These are phyloP conservation scores for Phengaris alcon DNA, from an alignment of 2,888 invertebrate genomes.

Conservation along the genomic window DNA sequence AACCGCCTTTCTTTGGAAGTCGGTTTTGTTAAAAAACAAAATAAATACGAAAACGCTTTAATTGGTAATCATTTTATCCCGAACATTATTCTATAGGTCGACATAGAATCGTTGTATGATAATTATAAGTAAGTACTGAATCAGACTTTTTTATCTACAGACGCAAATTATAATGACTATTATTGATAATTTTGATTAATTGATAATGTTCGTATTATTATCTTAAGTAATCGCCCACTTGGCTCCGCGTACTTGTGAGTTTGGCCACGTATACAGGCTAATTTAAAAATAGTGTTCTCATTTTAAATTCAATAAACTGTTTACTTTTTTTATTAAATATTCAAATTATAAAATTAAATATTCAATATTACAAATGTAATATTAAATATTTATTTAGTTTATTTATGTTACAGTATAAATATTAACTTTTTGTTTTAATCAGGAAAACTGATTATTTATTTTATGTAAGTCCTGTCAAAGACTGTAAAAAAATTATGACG, in stretches of 20 bases:
- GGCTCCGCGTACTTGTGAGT: constrained; percentile 54
- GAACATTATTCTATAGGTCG: background rate
- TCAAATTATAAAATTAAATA: background rate
- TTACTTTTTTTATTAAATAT: background rate
- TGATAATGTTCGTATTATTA: constrained; percentile 57
- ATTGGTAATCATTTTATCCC: too few species aligned
- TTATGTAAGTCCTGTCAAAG: constrained; percentile 24
- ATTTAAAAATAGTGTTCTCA: constrained; percentile 23
- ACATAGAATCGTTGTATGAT: background rate
- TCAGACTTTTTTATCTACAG: constrained; percentile 26
- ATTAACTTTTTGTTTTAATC: constrained; percentile 12
- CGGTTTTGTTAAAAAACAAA: too few species aligned
- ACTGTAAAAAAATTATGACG: constrained; percentile 51
- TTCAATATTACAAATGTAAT: background rate
- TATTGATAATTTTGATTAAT: constrained; percentile 61
- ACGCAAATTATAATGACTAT: constrained; percentile 47
- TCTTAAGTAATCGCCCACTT: constrained; percentile 53
- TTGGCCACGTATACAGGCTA: constrained; percentile 31
- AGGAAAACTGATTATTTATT: constrained; percentile 33
- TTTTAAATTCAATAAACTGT: constrained; percentile 20
- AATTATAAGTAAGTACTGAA: background rate
- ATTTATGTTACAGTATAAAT: background rate
- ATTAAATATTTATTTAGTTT: background rate
- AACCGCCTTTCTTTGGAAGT: too few species aligned
- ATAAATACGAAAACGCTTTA: too few species aligned